Evolutionary conservation across 1,140 invertebrate species (phyloP).

Genomic region (Lysiphlebus fabarum): DNA sequence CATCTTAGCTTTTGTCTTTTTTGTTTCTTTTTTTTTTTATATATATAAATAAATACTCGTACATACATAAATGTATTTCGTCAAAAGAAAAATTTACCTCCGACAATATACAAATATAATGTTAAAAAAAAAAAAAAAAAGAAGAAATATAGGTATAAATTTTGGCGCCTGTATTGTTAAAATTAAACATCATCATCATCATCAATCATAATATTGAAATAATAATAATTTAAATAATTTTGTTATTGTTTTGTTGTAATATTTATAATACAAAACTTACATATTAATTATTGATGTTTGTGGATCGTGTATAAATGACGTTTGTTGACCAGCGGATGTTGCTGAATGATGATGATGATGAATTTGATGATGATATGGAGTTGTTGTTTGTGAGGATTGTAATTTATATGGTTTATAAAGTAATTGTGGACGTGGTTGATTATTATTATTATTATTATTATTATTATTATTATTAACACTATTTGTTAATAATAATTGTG

Average conservation of each 20-base stretch:
- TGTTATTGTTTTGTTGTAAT: too few species aligned
- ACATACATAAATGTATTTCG: too few species aligned
- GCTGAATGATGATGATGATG: slow-evolving; percentile 26
- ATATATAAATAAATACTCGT: too few species aligned
- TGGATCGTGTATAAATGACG: slow-evolving; percentile 10
- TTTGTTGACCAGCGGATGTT: slow-evolving; percentile 19
- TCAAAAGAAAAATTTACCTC: too few species aligned
- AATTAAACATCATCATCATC: background rate
- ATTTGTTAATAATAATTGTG: slow-evolving; percentile 38
- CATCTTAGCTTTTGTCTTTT: too few species aligned
- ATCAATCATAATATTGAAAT: background rate
- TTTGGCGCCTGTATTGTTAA: background rate
- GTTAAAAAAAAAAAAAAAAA: slow-evolving; percentile 6
- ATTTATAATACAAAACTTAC: slow-evolving; percentile 22
- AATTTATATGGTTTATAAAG: slow-evolving; percentile 52
- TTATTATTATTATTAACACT: slow-evolving; percentile 30
- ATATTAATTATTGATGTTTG: slow-evolving; percentile 9
- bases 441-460: slow-evolving; percentile 24
- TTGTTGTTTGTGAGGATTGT: slow-evolving; percentile 32
- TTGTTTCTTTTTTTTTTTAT: too few species aligned
- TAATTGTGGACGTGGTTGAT: slow-evolving; percentile 40
- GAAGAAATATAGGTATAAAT: background rate
- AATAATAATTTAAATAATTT: background rate
- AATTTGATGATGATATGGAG: slow-evolving; percentile 14
- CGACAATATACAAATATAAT: too few species aligned